Evolutionary conservation across 2,888 invertebrate species (phyloP).

Genomic region (Platycnemis pennipes): DNA sequence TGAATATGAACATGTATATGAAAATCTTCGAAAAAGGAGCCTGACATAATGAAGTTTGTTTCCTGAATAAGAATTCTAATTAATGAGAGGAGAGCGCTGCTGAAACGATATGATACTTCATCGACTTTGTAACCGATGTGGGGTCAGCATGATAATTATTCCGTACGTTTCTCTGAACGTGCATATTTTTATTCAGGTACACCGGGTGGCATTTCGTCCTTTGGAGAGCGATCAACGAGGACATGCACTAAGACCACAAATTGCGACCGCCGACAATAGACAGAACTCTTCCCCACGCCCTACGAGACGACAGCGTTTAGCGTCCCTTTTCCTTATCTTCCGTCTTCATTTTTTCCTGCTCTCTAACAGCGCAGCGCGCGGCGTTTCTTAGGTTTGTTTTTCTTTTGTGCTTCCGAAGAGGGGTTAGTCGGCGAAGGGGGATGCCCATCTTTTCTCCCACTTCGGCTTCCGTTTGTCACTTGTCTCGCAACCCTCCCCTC

Average conservation of each 20-base stretch:
- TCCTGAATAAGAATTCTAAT: too few species aligned
- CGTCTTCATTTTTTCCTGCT: background rate
- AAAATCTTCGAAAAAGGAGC: too few species aligned
- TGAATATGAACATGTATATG: too few species aligned
- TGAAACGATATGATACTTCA: too few species aligned
- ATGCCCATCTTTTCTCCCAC: background rate
- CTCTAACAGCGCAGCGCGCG: background rate
- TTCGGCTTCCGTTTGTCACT: constrained; percentile 8
- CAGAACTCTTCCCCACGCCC: background rate
- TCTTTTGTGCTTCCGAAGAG: background rate
- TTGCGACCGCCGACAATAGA: background rate
- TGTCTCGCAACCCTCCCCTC: background rate
- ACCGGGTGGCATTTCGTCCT: background rate
- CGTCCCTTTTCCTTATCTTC: background rate
- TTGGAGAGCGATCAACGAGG: background rate
- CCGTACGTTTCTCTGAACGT: background rate
- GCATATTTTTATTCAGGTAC: background rate
- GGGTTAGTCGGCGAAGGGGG: background rate
- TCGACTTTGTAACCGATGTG: background rate
- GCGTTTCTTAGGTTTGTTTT: background rate
- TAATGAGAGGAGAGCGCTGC: too few species aligned
- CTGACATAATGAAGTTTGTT: too few species aligned
- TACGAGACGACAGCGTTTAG: background rate
- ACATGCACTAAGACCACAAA: background rate
- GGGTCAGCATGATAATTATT: too few species aligned